Evolutionary conservation across 2,888 invertebrate species (phyloP).

Genomic region (Sympetrum striolatum): DNA sequence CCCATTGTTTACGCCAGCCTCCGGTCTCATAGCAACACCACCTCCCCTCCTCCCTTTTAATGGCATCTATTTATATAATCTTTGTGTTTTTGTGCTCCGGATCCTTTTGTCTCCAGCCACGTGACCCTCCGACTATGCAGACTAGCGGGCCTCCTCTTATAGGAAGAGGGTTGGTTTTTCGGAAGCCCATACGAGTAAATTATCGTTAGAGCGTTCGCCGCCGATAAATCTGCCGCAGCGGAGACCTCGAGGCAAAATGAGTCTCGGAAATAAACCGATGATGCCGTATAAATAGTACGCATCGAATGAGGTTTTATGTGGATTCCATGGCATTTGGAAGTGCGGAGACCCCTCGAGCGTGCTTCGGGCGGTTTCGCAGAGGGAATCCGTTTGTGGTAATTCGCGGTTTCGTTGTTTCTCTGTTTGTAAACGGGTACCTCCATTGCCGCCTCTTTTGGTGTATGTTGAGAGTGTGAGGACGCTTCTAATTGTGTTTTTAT

Average conservation of each 20-base stretch:
- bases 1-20: background rate
- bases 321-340: background rate
- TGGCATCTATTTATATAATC: slow-evolving; percentile 15
- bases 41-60: background rate
- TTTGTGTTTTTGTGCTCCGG: slow-evolving; percentile 2
- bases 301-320: background rate
- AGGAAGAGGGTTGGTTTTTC: background rate
- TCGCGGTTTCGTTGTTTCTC: too few relatives aligned
- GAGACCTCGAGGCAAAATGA: background rate
- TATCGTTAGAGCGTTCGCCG: background rate
- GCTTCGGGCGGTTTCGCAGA: too few relatives aligned
- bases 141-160: background rate
- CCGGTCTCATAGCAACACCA: background rate
- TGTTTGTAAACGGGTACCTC: too few relatives aligned
- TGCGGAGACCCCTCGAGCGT: too few relatives aligned
- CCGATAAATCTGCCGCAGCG: background rate
- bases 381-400: too few relatives aligned
- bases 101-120: background rate
- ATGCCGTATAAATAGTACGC: background rate
- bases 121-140: background rate
- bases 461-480: background rate
- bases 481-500: background rate
- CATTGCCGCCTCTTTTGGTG: too few relatives aligned
- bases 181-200: background rate
- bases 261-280: background rate